These are phyloP conservation scores for Drusus annulatus DNA, from an alignment of 1,140 invertebrate genomes.

Conservation along the genomic window DNA sequence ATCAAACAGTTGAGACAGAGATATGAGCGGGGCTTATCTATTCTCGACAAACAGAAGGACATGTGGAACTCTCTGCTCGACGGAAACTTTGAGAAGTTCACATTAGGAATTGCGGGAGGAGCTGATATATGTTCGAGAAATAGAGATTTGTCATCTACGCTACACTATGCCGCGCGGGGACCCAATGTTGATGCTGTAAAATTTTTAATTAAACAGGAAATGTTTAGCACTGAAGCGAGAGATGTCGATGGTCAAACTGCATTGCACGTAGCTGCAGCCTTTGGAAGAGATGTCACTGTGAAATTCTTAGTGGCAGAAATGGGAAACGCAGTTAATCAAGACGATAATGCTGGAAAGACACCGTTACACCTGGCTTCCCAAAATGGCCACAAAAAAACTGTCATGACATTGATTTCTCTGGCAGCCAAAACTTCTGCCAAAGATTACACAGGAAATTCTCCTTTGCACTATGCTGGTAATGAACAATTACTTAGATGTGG, in stretches of 20 bases:
- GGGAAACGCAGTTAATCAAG: background rate
- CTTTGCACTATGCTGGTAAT: background rate
- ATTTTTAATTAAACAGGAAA: background rate
- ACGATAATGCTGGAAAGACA: background rate
- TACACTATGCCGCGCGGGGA: background rate
- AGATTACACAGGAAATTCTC: background rate
- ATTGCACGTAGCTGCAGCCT: background rate
- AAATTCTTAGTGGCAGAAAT: background rate
- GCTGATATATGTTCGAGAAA: background rate
- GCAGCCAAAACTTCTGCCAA: background rate
- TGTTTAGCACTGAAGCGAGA: background rate
- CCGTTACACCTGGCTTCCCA: background rate
- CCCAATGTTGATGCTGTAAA: background rate
- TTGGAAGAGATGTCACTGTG: background rate
- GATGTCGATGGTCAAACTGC: background rate
- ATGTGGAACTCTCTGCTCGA: background rate
- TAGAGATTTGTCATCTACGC: background rate
- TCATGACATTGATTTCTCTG: background rate
- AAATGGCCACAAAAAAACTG: slow-evolving; percentile 3
- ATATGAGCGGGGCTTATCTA: background rate
- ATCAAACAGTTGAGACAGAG: background rate
- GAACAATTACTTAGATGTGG: background rate
- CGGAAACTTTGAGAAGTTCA: background rate
- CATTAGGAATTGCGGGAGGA: background rate
- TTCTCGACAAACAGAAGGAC: background rate